Evolutionary conservation across 2,113 vertebrate species (phyloP), one percentile per base, ranked within the genome.

Genomic region (Neogobius melanostomus): DNA sequence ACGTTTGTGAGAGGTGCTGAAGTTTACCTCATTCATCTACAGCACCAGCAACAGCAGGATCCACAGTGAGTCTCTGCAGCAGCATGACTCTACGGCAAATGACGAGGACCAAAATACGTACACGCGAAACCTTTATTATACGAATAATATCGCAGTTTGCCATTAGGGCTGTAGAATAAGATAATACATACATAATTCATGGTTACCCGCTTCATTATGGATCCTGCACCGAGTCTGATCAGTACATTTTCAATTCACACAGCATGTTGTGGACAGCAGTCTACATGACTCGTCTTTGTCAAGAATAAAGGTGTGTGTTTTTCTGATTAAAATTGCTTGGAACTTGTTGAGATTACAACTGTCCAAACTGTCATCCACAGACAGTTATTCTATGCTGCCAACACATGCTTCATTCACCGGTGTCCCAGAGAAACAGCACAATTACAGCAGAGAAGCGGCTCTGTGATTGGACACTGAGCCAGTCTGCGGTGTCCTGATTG

Each of bases 401-500:
- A n/a, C 0, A 28, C 64, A 0, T 21, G 14, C 52, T 57, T 21
- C 1, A 14, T 51, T 52, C 5, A 6, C 45, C 66, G 61, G 49
- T 6, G 75, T 68, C 79, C 60, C 42, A 61, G 56, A 69, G 80
- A 86, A 44, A 77, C 62, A 87, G 49, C 83, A 71, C 71, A 36
- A 69, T 78, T 66, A 74, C 64, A 21, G 53, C 54, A 47, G 21
- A 46, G 64, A 46, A 67, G 50, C 66, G 4, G 11, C 0, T 50
- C 17, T 16, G 48, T 76, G 81, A 86, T 86, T 86, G 89, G 90
- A 68, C 52, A 6, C 64, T 6, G 11, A 9, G 17, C 66, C n/a
- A 68, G 12, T 69, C 74, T 85, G 64, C 75, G 75, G 46, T 15
- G 68, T 69, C 80, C 57, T 73, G 42, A 93, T 93, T 91, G 91